Percentiles rank a stretch among this genome's conserved stretches.
Conservation (phyloP, 2,888 invertebrate genomes). For the Ptychoptera albimana region DNA sequence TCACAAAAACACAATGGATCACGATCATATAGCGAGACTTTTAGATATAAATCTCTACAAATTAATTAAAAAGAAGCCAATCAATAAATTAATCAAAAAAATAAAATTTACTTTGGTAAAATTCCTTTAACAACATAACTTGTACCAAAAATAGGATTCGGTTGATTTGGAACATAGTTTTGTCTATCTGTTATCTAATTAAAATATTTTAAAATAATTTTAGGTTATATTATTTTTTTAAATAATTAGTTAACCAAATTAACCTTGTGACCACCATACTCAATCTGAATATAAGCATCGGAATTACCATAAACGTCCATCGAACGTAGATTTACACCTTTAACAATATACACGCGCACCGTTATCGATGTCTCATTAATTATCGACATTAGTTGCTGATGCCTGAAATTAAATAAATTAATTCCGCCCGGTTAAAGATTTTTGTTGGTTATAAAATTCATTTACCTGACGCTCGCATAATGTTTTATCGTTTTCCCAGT, state of each 20-base stretch:
- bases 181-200: slow-evolving; percentile 50
- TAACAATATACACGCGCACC: slow-evolving; percentile 61
- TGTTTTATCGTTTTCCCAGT: slow-evolving; percentile 3
- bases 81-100: neutral
- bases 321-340: slow-evolving; percentile 52
- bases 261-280: slow-evolving; percentile 41
- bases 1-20: slow-evolving; percentile 45
- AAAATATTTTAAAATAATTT: too few relatives aligned
- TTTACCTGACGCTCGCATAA: slow-evolving; percentile 1
- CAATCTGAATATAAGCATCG: slow-evolving; percentile 61
- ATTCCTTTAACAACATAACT: slow-evolving; percentile 29
- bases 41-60: slow-evolving; percentile 58
- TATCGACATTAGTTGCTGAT: neutral
- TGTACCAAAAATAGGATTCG: slow-evolving; percentile 74
- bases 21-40: slow-evolving; percentile 59
- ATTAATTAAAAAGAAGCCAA: slow-evolving; percentile 38
- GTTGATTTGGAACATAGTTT: slow-evolving; percentile 50
- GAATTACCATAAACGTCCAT: slow-evolving; percentile 54
- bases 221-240: too few relatives aligned
- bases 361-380: slow-evolving; percentile 16
- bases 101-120: slow-evolving; percentile 18
- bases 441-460: too few relatives aligned
- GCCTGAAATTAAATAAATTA: neutral
- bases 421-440: too few relatives aligned
- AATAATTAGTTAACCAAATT: slow-evolving; percentile 14